Evolutionary conservation across 2,113 vertebrate species (phyloP).

Genomic region (Crocuta crocuta): DNA sequence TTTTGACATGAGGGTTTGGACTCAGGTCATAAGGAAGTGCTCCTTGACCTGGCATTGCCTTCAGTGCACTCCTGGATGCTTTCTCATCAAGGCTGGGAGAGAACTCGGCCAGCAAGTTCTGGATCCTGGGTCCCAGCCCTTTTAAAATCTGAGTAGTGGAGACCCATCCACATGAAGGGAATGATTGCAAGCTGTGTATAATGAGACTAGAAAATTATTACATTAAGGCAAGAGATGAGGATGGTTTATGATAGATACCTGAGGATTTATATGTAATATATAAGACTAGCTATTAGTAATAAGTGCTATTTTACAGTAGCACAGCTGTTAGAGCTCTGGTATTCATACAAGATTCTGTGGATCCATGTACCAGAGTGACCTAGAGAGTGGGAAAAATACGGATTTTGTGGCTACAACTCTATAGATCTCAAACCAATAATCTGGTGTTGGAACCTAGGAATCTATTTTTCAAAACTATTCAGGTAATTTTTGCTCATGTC

Average conservation of each 20-base stretch:
- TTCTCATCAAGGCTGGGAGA: not conserved
- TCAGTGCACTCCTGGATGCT: not conserved
- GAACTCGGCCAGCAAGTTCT: not conserved
- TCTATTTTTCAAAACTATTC: not conserved
- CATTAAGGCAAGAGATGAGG: not conserved
- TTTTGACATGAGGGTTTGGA: not conserved
- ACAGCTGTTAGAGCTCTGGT: not conserved
- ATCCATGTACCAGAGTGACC: not conserved
- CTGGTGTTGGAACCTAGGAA: not conserved
- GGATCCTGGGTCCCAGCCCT: not conserved
- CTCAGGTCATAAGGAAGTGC: not conserved
- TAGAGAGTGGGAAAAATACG: not conserved
- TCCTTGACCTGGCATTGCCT: not conserved
- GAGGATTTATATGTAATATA: not conserved
- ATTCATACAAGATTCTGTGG: not conserved
- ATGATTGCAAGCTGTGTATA: too few relatives aligned
- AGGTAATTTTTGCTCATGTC: not conserved
- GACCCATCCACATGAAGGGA: not conserved
- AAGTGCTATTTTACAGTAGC: not conserved
- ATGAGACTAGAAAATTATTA: not conserved
- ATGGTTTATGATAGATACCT: not conserved
- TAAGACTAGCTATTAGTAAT: not conserved
- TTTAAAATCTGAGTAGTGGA: not conserved
- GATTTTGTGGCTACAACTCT: not conserved
- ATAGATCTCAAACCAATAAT: not conserved